These are phyloP conservation scores for Ophraella communa DNA, from an alignment of 2,888 invertebrate genomes.

Conservation along the genomic window DNA sequence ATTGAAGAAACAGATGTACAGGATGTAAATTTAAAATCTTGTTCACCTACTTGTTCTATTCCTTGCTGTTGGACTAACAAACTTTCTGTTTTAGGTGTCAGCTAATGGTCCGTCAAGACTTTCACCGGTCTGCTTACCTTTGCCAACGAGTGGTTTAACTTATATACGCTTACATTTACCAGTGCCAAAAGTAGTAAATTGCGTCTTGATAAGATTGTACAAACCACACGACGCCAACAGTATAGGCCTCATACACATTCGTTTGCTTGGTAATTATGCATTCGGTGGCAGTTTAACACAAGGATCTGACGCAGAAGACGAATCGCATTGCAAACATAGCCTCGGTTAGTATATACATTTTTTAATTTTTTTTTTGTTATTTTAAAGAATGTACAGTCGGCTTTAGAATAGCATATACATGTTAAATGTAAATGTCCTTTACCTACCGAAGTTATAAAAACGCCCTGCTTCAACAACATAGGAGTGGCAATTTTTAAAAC, in stretches of 20 bases:
- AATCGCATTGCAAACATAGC: slow-evolving; percentile 61
- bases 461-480: no score
- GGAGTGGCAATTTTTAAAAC: no score
- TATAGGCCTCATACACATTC: slow-evolving; percentile 87
- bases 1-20: no score
- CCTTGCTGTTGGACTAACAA: no score
- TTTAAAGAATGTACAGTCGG: no score
- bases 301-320: slow-evolving; percentile 61
- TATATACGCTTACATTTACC: slow-evolving; percentile 84
- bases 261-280: slow-evolving; percentile 83
- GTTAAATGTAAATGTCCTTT: no score
- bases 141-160: slow-evolving; percentile 86
- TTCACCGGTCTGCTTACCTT: slow-evolving; percentile 84
- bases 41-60: no score
- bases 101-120: slow-evolving; percentile 79
- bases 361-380: no score
- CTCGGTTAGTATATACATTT: slow-evolving; percentile 35
- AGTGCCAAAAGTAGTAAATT: slow-evolving; percentile 84
- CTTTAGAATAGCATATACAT: no score
- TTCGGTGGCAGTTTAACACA: slow-evolving; percentile 67
- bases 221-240: slow-evolving; percentile 90
- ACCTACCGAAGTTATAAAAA: no score
- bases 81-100: slow-evolving; percentile 59
- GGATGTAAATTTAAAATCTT: no score
- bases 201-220: slow-evolving; percentile 76